A percentile compares a stretch with the other conserved stretches of the same genome.
Evolutionary conservation across 2,113 vertebrate genomes (phyloP).

Genomic region (Physeter macrocephalus): DNA sequence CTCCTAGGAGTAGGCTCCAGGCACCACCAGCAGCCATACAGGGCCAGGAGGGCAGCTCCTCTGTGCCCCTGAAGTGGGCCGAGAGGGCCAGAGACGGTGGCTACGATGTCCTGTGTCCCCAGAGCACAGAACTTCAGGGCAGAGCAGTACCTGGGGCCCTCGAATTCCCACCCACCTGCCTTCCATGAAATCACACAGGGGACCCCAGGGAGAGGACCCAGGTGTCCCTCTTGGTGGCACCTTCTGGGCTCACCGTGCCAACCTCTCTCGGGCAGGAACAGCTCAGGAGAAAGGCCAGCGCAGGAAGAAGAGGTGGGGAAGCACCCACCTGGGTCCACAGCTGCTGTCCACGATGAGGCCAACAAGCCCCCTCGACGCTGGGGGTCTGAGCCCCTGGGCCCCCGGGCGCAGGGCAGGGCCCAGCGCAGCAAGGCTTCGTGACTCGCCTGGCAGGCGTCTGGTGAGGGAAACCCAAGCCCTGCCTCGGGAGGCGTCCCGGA

Average conservation of each 20-base stretch:
- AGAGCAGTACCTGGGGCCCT: not conserved
- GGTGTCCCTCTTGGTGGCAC: not conserved
- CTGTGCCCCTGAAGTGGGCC: not conserved
- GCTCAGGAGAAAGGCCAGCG: not conserved
- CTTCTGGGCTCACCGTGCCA: not conserved
- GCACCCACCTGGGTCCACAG: not conserved
- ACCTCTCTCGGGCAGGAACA: fast-evolving
- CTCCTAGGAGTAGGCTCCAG: not conserved
- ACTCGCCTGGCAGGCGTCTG: not conserved
- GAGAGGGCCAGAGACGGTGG: not conserved
- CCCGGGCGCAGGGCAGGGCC: not conserved
- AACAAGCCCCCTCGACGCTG: not conserved
- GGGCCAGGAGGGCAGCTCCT: not conserved
- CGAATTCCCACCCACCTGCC: not conserved
- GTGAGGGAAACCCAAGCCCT: not conserved
- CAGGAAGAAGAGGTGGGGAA: not conserved
- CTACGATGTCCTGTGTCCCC: not conserved
- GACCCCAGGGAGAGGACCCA: no score
- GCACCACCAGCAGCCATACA: not conserved
- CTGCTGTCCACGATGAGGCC: fast-evolving
- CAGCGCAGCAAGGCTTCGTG: not conserved
- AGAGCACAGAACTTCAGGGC: not conserved
- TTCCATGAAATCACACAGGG: fast-evolving
- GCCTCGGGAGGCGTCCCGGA: fast-evolving
- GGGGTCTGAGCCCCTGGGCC: not conserved